These are phyloP conservation scores for Ochropacha duplaris DNA, from an alignment of 2,888 invertebrate genomes.

Conservation along the genomic window DNA sequence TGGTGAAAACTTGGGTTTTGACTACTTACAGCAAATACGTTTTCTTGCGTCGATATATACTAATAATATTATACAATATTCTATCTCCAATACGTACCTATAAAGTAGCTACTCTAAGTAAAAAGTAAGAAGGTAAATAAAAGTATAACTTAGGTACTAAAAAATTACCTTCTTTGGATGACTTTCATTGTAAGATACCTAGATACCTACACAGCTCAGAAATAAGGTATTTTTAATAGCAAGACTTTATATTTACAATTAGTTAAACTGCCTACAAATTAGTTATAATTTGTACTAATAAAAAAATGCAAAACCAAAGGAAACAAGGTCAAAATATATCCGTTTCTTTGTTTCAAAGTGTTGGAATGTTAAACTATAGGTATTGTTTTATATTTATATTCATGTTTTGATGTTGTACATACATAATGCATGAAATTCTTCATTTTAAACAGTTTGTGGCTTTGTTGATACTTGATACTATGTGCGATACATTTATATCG, in stretches of 20 bases:
- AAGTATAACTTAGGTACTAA: too few relatives aligned
- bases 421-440: neutral
- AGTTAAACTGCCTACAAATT: neutral
- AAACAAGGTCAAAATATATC: neutral
- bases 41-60: too few relatives aligned
- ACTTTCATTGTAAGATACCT: too few relatives aligned
- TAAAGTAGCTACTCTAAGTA: too few relatives aligned
- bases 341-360: neutral
- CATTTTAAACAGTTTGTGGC: neutral
- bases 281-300: neutral
- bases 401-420: slow-evolving; percentile 1
- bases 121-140: too few relatives aligned
- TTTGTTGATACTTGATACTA: neutral
- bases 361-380: neutral
- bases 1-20: too few relatives aligned
- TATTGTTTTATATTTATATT: neutral
- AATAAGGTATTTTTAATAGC: too few relatives aligned
- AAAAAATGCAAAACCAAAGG: neutral
- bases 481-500: slow-evolving; percentile 8
- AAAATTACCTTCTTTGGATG: too few relatives aligned
- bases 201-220: too few relatives aligned
- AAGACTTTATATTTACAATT: neutral
- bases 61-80: too few relatives aligned
- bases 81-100: too few relatives aligned
- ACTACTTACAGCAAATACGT: too few relatives aligned